These are phyloP conservation scores for Xylophagus ater DNA, from an alignment of 2,888 invertebrate genomes.

Conservation along the genomic window DNA sequence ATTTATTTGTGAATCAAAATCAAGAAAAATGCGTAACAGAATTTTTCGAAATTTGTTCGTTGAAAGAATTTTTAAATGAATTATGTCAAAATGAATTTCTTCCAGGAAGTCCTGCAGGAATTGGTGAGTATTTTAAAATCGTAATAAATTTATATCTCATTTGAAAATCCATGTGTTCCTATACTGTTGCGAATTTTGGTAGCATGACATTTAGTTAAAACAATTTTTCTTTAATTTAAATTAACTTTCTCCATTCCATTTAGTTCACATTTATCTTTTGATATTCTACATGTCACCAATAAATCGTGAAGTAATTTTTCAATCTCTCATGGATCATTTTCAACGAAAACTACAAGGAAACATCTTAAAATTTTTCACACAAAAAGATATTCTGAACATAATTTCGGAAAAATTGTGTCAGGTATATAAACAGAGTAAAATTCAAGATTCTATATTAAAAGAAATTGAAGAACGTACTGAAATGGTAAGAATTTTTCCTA, in stretches of 20 bases:
- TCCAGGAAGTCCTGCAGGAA: slow-evolving; percentile 1
- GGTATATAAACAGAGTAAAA: neutral
- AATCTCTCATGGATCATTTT: slow-evolving; percentile 6
- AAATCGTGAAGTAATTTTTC: slow-evolving; percentile 4
- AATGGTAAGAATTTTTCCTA: slow-evolving; percentile 8
- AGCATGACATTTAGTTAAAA: too few relatives aligned
- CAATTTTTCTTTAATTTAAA: neutral
- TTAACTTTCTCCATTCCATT: neutral
- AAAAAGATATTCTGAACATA: slow-evolving; percentile 2
- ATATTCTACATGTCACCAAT: slow-evolving; percentile 9
- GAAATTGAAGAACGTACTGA: slow-evolving; percentile 9
- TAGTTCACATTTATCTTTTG: slow-evolving; percentile 11
- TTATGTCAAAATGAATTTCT: slow-evolving; percentile 2
- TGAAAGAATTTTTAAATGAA: slow-evolving; percentile 5
- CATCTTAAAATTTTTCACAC: slow-evolving; percentile 7
- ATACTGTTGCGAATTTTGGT: too few relatives aligned
- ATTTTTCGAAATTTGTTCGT: slow-evolving; percentile 12
- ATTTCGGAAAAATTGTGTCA: neutral
- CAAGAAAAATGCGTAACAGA: slow-evolving; percentile 8
- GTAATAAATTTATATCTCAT: neutral
- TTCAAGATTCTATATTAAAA: slow-evolving; percentile 1
- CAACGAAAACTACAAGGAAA: neutral
- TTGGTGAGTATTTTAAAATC: slow-evolving; percentile 6
- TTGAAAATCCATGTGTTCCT: too few relatives aligned
- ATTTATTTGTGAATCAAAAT: slow-evolving; percentile 7